Evolutionary conservation across 2,888 invertebrate genomes (phyloP).

Genomic region (Leptopterna dolabrata): DNA sequence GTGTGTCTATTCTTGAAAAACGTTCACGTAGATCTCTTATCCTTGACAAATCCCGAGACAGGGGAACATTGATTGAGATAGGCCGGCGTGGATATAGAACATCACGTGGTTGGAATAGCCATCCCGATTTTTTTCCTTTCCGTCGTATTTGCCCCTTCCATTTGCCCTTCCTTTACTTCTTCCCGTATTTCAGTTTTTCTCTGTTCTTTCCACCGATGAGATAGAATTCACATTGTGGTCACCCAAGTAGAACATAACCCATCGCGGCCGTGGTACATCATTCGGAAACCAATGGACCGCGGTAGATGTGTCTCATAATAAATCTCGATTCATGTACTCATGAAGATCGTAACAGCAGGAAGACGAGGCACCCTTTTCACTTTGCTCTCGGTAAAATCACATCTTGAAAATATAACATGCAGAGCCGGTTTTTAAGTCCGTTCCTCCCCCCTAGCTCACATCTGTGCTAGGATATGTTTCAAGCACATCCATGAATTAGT

Average conservation of each 20-base stretch:
- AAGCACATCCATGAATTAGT: too few species aligned
- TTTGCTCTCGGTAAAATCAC: too few species aligned
- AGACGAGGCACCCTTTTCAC: too few species aligned
- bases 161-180: background rate
- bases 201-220: background rate
- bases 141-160: background rate
- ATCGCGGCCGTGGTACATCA: background rate
- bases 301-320: background rate
- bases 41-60: constrained; percentile 54
- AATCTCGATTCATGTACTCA: background rate
- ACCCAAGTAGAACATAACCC: constrained; percentile 28
- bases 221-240: constrained; percentile 12
- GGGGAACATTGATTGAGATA: constrained; percentile 54
- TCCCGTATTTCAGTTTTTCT: background rate
- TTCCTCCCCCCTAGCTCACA: too few species aligned
- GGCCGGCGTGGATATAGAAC: constrained; percentile 47
- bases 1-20: constrained; percentile 40
- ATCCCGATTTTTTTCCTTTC: background rate
- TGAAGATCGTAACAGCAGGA: background rate
- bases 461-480: too few species aligned
- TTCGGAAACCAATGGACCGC: background rate
- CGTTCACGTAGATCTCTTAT: constrained; percentile 54
- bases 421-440: too few species aligned
- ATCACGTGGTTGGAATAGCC: constrained; percentile 50
- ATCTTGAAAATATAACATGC: too few species aligned